phyloP scores from a whole-genome alignment of 2,888 invertebrate genomes.

The Hetaerina titia region DNA sequence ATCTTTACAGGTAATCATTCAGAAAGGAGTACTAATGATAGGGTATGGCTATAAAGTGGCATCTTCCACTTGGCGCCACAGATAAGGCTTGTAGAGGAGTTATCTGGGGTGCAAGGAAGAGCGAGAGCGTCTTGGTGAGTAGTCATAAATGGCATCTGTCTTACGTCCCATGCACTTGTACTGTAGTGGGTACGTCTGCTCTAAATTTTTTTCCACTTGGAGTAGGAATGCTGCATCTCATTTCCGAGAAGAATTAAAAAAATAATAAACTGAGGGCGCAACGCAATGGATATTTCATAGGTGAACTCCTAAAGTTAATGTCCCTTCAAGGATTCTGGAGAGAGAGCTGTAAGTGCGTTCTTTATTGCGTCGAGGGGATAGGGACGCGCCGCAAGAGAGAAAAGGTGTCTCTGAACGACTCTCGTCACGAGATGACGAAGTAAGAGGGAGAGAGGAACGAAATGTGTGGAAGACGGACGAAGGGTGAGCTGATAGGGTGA shows the following conservation, averaged over 20 bases:
- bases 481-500: too few relatives aligned
- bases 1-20: neutral
- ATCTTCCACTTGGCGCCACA: neutral
- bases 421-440: neutral
- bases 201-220: too few relatives aligned
- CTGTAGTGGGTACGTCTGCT: too few relatives aligned
- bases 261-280: neutral
- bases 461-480: too few relatives aligned
- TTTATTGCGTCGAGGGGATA: neutral
- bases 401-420: neutral
- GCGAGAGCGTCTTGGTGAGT: neutral
- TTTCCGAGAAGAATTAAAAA: neutral
- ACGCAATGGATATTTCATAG: slow-evolving; percentile 16
- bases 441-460: too few relatives aligned
- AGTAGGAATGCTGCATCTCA: neutral
- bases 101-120: neutral
- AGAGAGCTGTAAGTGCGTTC: neutral
- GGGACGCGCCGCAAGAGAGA: neutral
- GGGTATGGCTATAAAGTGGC: neutral
- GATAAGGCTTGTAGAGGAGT: neutral
- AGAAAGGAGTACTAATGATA: neutral
- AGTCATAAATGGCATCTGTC: neutral
- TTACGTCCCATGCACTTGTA: too few relatives aligned
- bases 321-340: neutral
- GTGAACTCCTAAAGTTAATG: neutral